Evolutionary conservation across 2,797 vertebrate species (phyloP), one percentile per base, ranked within the genome.

Genomic region (Cirrhinus mrigala): DNA sequence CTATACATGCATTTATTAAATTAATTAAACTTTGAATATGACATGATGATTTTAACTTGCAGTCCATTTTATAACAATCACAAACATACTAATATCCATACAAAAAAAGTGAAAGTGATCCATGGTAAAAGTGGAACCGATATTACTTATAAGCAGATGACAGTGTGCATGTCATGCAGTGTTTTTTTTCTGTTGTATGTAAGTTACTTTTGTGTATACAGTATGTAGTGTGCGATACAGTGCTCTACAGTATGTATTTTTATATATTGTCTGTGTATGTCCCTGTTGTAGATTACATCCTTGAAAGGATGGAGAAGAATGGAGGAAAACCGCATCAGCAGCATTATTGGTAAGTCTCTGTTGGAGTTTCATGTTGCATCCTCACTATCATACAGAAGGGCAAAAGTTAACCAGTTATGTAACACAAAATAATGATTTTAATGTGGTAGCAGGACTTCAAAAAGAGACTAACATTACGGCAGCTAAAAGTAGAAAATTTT

Each of bases 241-340:
- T 24, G 60, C n/a, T 62, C 22, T 33, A 18, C n/a, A 3, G 24
- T 58, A 27, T 22, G 18, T 4, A 40, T 22, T 69, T 44, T 73
- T 24, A 44, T 24, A 22, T 14, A 48, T 27, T 18, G 56, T 11
- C 6, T 73, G 24, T 7, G 0, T 22, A 11, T 81, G n/a, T 60
- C 64, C 12, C 29, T 22, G 2, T 58, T 71, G 40, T 62, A 85
- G 83, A 62, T 70, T 78, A 79, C 48, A 69, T 48, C 18, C 33
- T 78, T 80, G 16, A 79, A 79, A 87, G 12, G 0, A 85, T 80
- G 62, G 79, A 76, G 74, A 29, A 87, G 24, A 62, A 87, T 87
- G 86, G 86, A 85, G 79, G 68, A 50, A 73, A 85, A 73, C 18
- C 44, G 8, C 24, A 4, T 10, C 83, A 81, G 64, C 54, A 37